Evolutionary conservation across 2,888 invertebrate genomes (phyloP).

Genomic region (Seladonia tumulorum): DNA sequence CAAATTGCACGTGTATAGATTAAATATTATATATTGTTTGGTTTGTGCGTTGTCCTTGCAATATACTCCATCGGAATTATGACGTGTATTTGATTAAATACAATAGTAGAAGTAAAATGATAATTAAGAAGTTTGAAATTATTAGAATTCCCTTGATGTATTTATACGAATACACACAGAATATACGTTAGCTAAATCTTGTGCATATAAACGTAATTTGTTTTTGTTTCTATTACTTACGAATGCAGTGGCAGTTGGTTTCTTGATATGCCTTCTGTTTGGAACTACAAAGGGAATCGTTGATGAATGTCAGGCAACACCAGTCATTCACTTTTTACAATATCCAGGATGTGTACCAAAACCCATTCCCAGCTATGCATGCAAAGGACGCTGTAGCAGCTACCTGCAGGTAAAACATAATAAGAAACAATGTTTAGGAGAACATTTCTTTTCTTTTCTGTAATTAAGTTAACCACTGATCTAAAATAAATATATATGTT

Average conservation of each 20-base stretch:
- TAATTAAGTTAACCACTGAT: not conserved
- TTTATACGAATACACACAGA: not conserved
- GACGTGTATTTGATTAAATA: not conserved
- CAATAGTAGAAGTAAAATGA: not conserved
- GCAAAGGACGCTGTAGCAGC: constrained; percentile 95
- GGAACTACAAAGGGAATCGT: constrained; percentile 80
- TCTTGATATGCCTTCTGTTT: constrained; percentile 69
- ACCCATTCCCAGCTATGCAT: constrained; percentile 96
- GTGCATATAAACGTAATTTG: constrained; percentile 12
- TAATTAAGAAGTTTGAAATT: not conserved
- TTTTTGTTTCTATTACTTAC: constrained; percentile 69
- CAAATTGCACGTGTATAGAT: not conserved
- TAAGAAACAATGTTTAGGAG: not conserved
- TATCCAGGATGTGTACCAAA: constrained; percentile 96
- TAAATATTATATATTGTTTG: not conserved
- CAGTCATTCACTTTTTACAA: constrained; percentile 95
- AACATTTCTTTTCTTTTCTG: not conserved
- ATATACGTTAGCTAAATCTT: not conserved
- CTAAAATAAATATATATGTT: not conserved
- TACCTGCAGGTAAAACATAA: constrained; percentile 91
- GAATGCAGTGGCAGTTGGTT: constrained; percentile 68
- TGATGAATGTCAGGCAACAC: constrained; percentile 96
- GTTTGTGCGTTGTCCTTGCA: not conserved
- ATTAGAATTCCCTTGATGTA: not conserved
- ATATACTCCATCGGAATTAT: not conserved